A percentile compares a stretch with the other conserved stretches of the same genome.
These are phyloP conservation scores for Procambarus virginalis DNA, from an alignment of 1,140 invertebrate genomes.

Conservation along the genomic window DNA sequence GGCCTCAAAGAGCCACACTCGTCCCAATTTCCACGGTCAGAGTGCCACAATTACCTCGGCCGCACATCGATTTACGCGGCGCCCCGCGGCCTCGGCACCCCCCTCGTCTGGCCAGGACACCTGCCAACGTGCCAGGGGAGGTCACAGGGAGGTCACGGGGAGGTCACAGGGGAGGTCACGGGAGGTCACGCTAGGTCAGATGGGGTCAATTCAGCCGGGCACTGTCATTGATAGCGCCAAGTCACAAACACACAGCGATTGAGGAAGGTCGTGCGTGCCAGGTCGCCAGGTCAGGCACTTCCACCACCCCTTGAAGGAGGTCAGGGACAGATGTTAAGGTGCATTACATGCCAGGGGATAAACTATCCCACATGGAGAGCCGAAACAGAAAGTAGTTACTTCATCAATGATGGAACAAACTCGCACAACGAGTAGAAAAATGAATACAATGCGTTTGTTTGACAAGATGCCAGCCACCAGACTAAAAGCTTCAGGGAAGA, in stretches of 20 bases:
- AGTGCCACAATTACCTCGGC: constrained; percentile 60
- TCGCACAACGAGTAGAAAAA: too few relatives aligned
- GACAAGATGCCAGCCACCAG: too few relatives aligned
- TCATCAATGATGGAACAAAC: too few relatives aligned
- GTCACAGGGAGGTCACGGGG: not conserved
- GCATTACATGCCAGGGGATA: too few relatives aligned
- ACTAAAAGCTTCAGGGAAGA: too few relatives aligned
- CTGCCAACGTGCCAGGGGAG: constrained; percentile 2
- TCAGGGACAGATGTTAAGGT: too few relatives aligned
- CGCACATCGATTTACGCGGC: constrained; percentile 41
- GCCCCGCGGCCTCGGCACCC: not conserved
- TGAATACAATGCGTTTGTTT: too few relatives aligned
- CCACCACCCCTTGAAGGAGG: too few relatives aligned
- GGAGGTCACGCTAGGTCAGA: not conserved
- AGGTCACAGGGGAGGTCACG: not conserved
- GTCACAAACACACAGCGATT: not conserved
- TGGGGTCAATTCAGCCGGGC: too few relatives aligned
- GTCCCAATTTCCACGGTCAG: constrained; percentile 50
- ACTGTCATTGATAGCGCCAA: too few relatives aligned
- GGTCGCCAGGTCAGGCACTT: not conserved
- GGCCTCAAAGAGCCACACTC: constrained; percentile 43
- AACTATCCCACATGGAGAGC: too few relatives aligned
- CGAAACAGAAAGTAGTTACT: too few relatives aligned
- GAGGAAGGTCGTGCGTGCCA: not conserved
- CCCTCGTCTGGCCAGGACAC: constrained; percentile 1